phyloP scores from a whole-genome alignment of 2,888 invertebrate species.

The Synanthedon myopaeformis region DNA sequence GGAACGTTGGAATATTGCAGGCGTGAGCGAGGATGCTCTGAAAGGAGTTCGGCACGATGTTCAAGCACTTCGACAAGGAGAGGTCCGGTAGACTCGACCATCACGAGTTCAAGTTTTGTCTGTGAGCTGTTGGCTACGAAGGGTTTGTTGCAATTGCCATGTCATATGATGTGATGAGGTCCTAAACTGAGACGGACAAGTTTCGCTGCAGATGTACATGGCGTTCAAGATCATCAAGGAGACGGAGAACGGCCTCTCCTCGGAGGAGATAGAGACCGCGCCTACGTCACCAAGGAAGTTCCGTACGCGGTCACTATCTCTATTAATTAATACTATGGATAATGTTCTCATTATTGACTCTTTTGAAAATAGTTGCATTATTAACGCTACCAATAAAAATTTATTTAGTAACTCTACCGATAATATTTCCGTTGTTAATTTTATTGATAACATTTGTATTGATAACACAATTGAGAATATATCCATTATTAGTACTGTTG shows the following conservation, averaged over 20 bases:
- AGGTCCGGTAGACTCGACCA: constrained; percentile 97
- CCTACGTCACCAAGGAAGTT: constrained; percentile 99
- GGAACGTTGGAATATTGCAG: constrained; percentile 34
- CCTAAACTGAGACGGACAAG: constrained; percentile 91
- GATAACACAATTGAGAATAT: too few relatives aligned
- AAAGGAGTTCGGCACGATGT: constrained; percentile 98
- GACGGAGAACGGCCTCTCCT: constrained; percentile 99
- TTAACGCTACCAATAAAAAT: too few relatives aligned
- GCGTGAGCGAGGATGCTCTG: constrained; percentile 79
- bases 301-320: constrained; percentile 84
- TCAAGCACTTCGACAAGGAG: constrained; percentile 99
- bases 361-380: too few relatives aligned
- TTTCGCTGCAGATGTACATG: constrained; percentile 99
- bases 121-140: constrained; percentile 98
- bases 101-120: constrained; percentile 99
- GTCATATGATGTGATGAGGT: neutral
- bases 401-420: too few relatives aligned
- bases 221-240: constrained; percentile 99
- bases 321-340: constrained; percentile 13
- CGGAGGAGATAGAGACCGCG: constrained; percentile 97
- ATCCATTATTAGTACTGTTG: too few relatives aligned
- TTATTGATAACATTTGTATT: too few relatives aligned
- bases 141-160: constrained; percentile 9
- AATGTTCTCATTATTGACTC: too few relatives aligned
- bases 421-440: too few relatives aligned